phyloP scores from a whole-genome alignment of 2,888 invertebrate genomes.

The Biston stratarius region DNA sequence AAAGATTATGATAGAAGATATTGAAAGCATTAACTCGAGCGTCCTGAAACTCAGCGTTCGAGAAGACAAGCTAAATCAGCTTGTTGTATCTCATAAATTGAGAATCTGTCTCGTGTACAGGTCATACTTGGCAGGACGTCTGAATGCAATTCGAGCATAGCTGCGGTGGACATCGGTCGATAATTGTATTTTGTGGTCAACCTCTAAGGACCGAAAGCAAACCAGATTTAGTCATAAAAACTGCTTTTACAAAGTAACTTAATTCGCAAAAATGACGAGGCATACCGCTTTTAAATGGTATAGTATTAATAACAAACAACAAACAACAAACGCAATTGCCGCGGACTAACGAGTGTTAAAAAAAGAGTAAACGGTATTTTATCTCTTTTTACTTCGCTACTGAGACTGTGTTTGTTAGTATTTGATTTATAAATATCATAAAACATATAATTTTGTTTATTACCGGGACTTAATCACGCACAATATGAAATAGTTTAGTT shows the following conservation, averaged over 20 bases:
- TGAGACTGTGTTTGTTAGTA: too few species aligned
- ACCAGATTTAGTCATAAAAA: conserved; percentile 5
- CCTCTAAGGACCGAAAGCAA: conserved; percentile 40
- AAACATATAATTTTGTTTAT: too few species aligned
- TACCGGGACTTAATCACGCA: too few species aligned
- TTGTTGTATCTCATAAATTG: conserved; percentile 45
- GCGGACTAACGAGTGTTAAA: too few species aligned
- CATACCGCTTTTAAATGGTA: background rate
- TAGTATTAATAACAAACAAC: too few species aligned
- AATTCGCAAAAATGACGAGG: background rate
- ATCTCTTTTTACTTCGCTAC: too few species aligned
- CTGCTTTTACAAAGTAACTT: background rate
- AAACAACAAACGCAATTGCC: too few species aligned
- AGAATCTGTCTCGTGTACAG: conserved; percentile 43
- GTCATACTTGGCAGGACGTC: conserved; percentile 62
- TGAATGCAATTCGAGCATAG: conserved; percentile 80
- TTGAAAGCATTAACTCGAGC: background rate
- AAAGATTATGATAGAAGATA: background rate
- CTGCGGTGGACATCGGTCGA: conserved; percentile 80
- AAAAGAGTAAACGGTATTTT: too few species aligned
- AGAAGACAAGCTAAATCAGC: conserved; percentile 39
- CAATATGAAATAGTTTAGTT: too few species aligned
- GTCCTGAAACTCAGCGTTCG: conserved; percentile 13
- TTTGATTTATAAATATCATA: too few species aligned
- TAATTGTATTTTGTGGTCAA: conserved; percentile 85